Conservation (phyloP, 2,888 invertebrate genomes). For the Drosophila testacea region DNA sequence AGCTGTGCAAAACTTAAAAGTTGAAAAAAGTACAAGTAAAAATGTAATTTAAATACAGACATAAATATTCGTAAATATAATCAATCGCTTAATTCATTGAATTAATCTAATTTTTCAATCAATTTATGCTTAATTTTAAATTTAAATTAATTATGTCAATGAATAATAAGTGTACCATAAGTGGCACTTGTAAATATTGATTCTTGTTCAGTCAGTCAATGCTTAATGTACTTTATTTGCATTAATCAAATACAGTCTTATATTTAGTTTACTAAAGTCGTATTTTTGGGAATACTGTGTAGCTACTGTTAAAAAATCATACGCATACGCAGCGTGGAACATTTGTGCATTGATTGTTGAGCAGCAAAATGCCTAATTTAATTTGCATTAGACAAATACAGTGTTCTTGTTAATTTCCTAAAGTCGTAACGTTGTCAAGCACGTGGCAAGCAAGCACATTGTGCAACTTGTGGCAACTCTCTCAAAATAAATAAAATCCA, state of each 20-base stretch:
- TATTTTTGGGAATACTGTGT: background rate
- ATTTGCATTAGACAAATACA: slow-evolving; percentile 3
- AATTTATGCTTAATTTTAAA: background rate
- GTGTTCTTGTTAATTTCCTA: background rate
- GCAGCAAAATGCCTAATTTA: slow-evolving; percentile 1
- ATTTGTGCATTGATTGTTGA: background rate
- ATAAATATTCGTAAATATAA: too few relatives aligned
- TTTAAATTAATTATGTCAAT: background rate
- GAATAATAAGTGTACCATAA: background rate
- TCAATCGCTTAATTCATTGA: background rate
- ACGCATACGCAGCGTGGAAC: background rate
- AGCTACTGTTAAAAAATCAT: background rate
- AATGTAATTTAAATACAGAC: background rate
- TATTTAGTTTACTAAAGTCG: background rate
- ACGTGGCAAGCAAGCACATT: slow-evolving; percentile 19
- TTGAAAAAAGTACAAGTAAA: background rate
- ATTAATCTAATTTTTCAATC: background rate
- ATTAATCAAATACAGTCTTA: background rate
- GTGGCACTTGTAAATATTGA: background rate
- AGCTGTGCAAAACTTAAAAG: background rate
- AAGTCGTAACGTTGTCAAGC: slow-evolving; percentile 18
- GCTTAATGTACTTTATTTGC: background rate
- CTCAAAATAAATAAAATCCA: slow-evolving; percentile 55
- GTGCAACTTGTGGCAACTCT: slow-evolving; percentile 29
- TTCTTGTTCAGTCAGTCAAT: background rate